Base-by-base conservation (phyloP, 2,113 vertebrate species). In the Epinephelus lanceolatus region DNA sequence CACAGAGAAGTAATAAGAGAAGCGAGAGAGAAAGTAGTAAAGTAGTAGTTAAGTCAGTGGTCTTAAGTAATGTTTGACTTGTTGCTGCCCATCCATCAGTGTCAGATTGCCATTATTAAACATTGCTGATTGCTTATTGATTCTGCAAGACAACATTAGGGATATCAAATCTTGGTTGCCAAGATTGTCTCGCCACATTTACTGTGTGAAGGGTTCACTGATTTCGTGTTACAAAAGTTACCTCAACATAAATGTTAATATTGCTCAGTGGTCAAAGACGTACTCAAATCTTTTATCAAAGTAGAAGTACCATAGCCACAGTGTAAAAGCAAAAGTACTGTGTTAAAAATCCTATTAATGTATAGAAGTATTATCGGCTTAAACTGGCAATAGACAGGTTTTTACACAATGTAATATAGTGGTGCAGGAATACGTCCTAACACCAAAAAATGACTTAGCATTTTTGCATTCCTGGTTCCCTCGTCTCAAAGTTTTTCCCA, bases 71-170 rank as follows among this genome's bases (percentile, higher is more conserved):
- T 2, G 2, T 55, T 45, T 45, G 53, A 23, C 62, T 37, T 4
- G 59, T 71, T 12, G 15, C n/a, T 23, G 60, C 74, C 23, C 47
- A 65, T 72, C 10, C n/a, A 21, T 81, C 65, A 77, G 27, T 45
- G 78, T 74, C 37, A 55, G 6, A 27, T n/a, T 61, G 12, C 30
- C 21, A 23, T 77, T 30, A 73, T 83, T 72, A 63, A 76, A 74
- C 27, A 60, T 42, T 53, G 23, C 66, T 65, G 53, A 62, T 72
- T 55, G 21, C 70, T 55, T 68, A 30, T 56, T 76, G 76, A 71
- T 66, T 71, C 25, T 61, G 55, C 23, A 42, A 33, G 33, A 66
- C 6, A 65, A 62, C 49, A 65, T 71, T 55, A 51, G 45, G 42
- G 51, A 33, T 25, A 47, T 52, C 30, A 82, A 37, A 69, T 33